phyloP scores from a whole-genome alignment of 2,888 invertebrate species.

The Catocala fraxini region DNA sequence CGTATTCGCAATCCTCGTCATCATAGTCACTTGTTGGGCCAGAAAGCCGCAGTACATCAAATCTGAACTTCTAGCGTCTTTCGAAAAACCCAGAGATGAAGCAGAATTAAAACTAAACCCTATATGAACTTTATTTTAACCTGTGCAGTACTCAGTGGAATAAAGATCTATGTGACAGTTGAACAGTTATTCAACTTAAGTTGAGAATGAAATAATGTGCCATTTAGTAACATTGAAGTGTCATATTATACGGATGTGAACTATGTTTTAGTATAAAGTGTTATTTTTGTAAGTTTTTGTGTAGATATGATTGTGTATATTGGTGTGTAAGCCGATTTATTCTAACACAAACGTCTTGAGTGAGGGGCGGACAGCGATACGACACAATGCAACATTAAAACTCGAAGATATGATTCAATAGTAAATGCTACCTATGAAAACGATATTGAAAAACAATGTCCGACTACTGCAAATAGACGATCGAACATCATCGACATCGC shows the following conservation, averaged over 20 bases:
- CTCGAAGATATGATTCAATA: no score
- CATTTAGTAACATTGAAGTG: conserved; percentile 7
- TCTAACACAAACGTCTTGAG: no score
- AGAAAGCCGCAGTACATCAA: conserved; percentile 60
- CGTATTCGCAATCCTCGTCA: conserved; percentile 80
- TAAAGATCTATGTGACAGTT: conserved; percentile 39
- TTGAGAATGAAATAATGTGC: conserved; percentile 1
- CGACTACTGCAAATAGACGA: no score
- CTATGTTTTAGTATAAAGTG: conserved; percentile 6
- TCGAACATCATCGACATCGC: no score
- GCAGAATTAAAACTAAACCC: conserved; percentile 75
- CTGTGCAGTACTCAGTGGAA: conserved; percentile 36
- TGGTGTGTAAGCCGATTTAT: no score
- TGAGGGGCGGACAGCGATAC: no score
- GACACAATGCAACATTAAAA: no score
- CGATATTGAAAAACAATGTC: no score
- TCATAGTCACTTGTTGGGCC: conserved; percentile 69
- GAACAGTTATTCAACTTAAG: not conserved
- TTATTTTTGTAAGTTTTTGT: conserved; percentile 2
- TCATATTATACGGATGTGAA: not conserved
- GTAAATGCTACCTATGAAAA: no score
- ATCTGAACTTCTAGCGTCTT: conserved; percentile 54
- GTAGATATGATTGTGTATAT: not conserved
- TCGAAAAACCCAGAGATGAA: conserved; percentile 70
- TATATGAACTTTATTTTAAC: conserved; percentile 51